phyloP scores from a whole-genome alignment of 2,888 invertebrate genomes.

The Iselma pallidipennis region DNA sequence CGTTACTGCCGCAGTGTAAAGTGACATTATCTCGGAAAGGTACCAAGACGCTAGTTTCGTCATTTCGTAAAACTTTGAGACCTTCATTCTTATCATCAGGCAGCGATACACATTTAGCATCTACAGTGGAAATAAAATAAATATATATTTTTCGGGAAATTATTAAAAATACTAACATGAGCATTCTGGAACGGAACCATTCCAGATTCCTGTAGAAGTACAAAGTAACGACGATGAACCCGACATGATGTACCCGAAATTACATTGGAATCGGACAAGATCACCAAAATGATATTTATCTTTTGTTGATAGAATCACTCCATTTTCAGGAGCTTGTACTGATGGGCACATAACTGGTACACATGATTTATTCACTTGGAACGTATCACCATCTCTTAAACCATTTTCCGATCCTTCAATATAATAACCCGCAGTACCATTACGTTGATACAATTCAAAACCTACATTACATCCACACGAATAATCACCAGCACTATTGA shows the following conservation, averaged over 20 bases:
- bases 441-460: slow-evolving; percentile 82
- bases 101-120: slow-evolving; percentile 87
- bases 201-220: slow-evolving; percentile 90
- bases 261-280: slow-evolving; percentile 87
- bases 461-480: slow-evolving; percentile 90
- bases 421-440: slow-evolving; percentile 87
- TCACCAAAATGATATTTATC: slow-evolving; percentile 87
- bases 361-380: slow-evolving; percentile 90
- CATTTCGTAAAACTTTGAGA: slow-evolving; percentile 73
- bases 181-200: slow-evolving; percentile 90
- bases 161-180: slow-evolving; percentile 71
- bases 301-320: slow-evolving; percentile 79
- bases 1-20: slow-evolving; percentile 76
- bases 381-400: slow-evolving; percentile 83
- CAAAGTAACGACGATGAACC: slow-evolving; percentile 86
- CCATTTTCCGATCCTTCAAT: slow-evolving; percentile 86
- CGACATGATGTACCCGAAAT: slow-evolving; percentile 91
- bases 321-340: slow-evolving; percentile 80
- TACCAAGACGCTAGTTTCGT: slow-evolving; percentile 81
- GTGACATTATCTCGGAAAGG: slow-evolving; percentile 92
- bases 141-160: background rate
- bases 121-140: slow-evolving; percentile 58
- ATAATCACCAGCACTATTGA: slow-evolving; percentile 86
- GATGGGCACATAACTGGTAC: slow-evolving; percentile 90
- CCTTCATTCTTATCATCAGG: slow-evolving; percentile 90